Evolutionary conservation across 2,113 vertebrate species (phyloP), one percentile per base, ranked within the genome.

Genomic region (Verasper variegatus): DNA sequence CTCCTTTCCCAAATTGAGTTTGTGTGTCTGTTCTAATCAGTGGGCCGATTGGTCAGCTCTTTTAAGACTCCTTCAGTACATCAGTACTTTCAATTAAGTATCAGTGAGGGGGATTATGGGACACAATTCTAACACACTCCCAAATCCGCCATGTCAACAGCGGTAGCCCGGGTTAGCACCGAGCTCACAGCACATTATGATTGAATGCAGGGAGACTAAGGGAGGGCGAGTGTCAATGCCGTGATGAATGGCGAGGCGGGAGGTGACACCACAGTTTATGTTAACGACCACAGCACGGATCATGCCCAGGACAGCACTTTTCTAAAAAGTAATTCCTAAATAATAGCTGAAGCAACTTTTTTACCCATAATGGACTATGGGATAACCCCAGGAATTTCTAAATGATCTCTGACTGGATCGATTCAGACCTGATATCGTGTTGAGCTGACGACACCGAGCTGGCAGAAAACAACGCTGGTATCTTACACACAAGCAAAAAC

Each of bases 41-140:
- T 7, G 9, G 13, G 11, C 27, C 76, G 72, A 80, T 72, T 60
- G 74, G 59, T 64, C 31, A 5, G 37, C 61, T 76, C 3, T 45
- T 71, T 72, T 80, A 74, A 71, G 74, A 37, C 75, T 68, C 62
- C 72, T 72, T 61, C 49, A 40, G 70, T 71, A 37, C 62, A 66
- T 71, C 14, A 26, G 56, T 71, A 52, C 74, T 77, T 80, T 63
- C 72, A 82, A 56, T 74, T 80, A 82, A 77, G 55, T 71, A 55
- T 76, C 63, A 65, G 31, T 74, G 61, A 60, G 61, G 76, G n/a
- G 55, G 64, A 87, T 84, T 85, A 82, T 42, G 40, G 2, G 62
- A 57, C 69, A 71, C 35, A 72, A 71, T 71, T 82, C 45, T 56
- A 76, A 68, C 62, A 71, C 7, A 4, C 51, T 68, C 26, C 40